Evolutionary conservation across 2,797 vertebrate species (phyloP).

Genomic region (Pachyuromys duprasi): DNA sequence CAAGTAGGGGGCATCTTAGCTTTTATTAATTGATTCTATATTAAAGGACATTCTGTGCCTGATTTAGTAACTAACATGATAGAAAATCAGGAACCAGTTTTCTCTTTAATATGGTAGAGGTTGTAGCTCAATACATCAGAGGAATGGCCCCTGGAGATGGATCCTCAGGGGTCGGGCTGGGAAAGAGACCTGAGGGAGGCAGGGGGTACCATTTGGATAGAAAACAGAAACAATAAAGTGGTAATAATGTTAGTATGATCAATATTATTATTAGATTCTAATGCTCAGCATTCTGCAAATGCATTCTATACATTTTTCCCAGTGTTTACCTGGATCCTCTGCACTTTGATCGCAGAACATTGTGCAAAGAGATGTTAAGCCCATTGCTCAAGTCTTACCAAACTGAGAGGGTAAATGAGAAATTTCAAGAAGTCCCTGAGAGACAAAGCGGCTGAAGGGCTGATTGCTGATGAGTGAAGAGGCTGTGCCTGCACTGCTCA

Average conservation of each 20-base stretch:
- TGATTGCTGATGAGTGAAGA: neutral
- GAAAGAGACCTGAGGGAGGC: neutral
- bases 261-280: neutral
- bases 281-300: neutral
- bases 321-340: neutral
- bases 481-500: neutral
- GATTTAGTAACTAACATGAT: constrained; percentile 44
- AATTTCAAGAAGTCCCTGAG: neutral
- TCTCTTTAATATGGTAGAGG: neutral
- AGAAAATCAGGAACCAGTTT: constrained; percentile 30
- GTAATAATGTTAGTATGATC: neutral
- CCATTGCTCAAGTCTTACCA: neutral
- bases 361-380: neutral
- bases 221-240: constrained; percentile 7
- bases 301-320: neutral
- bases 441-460: neutral
- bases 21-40: constrained; percentile 67
- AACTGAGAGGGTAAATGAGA: neutral
- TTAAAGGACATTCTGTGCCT: constrained; percentile 51
- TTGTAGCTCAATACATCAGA: constrained; percentile 1
- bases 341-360: neutral
- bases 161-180: neutral
- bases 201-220: neutral
- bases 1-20: constrained; percentile 69
- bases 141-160: neutral